Percentiles rank a stretch among this genome's conserved stretches.
Conservation (phyloP, 2,797 vertebrate genomes). For the Scolopax bukidnonensis region DNA sequence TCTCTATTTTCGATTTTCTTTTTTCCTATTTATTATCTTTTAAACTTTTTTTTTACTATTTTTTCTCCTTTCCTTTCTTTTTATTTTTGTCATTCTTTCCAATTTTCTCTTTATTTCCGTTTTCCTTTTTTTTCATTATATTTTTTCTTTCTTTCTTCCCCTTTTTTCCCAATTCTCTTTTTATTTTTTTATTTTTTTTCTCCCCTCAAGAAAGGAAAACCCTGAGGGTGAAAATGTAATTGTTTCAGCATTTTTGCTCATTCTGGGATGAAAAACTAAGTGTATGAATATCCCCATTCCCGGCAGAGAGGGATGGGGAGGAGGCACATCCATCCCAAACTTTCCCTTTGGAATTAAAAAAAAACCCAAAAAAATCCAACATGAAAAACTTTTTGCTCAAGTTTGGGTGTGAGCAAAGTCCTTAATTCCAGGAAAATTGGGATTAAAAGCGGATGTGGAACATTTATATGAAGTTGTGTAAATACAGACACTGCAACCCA, state of each 20-base stretch:
- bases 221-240: not conserved
- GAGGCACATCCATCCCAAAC: not conserved
- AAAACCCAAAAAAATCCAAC: not conserved
- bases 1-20: not conserved
- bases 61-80: not conserved
- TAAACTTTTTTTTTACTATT: not conserved
- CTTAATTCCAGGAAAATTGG: not conserved
- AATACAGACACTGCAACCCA: accelerated
- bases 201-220: not conserved
- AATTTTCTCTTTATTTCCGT: not conserved
- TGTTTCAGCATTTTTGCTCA: not conserved
- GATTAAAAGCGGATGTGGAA: not conserved
- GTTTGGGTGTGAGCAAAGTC: not conserved
- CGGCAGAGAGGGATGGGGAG: accelerated
- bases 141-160: not conserved
- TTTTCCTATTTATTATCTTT: not conserved
- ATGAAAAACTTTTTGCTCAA: accelerated
- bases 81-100: not conserved
- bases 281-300: not conserved
- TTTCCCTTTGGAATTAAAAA: not conserved
- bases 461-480: not conserved
- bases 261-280: not conserved
- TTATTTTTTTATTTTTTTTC: not conserved
- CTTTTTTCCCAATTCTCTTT: not conserved
- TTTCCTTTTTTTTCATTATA: not conserved